Evolutionary conservation across 2,888 invertebrate genomes (phyloP).

Genomic region (Cheilosia vernalis): DNA sequence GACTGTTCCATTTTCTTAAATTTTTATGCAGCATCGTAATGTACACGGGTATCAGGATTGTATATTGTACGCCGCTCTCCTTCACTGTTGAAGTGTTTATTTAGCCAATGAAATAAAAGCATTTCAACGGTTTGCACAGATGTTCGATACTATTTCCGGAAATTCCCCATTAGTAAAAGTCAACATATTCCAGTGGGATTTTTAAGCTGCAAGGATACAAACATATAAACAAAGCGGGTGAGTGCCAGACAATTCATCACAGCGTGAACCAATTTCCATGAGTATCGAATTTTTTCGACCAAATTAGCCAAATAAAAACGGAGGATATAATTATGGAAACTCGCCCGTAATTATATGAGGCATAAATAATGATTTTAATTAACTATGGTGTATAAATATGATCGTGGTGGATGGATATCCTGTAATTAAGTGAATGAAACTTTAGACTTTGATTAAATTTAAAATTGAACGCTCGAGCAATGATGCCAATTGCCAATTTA

Average conservation of each 20-base stretch:
- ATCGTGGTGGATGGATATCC: background rate
- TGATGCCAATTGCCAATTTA: background rate
- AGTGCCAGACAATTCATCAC: conserved; percentile 15
- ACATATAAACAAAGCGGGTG: conserved; percentile 3
- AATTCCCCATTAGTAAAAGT: conserved; percentile 18
- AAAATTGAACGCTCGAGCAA: conserved; percentile 4
- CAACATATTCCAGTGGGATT: conserved; percentile 38
- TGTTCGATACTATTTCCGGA: conserved; percentile 31
- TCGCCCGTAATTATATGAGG: background rate
- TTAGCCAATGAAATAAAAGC: conserved; percentile 29
- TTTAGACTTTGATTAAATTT: background rate
- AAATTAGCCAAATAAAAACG: conserved; percentile 3
- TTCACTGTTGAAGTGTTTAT: conserved; percentile 47
- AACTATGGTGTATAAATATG: conserved; percentile 11
- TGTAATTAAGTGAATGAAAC: background rate
- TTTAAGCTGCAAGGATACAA: conserved; percentile 45
- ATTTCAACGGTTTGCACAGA: conserved; percentile 61
- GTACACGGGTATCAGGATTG: conserved; percentile 58
- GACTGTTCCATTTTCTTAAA: conserved; percentile 72
- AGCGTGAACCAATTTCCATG: background rate
- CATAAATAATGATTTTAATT: conserved; percentile 17
- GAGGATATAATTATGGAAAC: background rate
- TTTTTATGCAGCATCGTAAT: conserved; percentile 66
- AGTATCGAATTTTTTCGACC: conserved; percentile 5
- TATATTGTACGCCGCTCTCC: conserved; percentile 48